These are phyloP conservation scores for Eulemur rufifrons DNA, from an alignment of 2,113 vertebrate genomes.

Conservation along the genomic window DNA sequence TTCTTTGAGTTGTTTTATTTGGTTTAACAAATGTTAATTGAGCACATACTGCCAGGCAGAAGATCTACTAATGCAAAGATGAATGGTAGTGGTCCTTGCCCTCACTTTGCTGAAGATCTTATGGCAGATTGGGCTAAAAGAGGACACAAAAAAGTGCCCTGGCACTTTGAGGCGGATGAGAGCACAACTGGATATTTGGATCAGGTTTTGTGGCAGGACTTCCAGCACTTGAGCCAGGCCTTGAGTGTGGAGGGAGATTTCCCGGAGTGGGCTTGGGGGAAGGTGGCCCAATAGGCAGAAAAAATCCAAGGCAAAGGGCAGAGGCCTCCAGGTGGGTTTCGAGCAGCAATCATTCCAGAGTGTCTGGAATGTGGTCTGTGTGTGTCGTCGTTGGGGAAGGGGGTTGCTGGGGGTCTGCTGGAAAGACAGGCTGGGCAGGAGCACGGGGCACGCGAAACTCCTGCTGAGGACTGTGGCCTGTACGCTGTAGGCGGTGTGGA, in stretches of 20 bases:
- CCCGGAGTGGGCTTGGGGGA: background rate
- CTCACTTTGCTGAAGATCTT: background rate
- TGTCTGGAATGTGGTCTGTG: background rate
- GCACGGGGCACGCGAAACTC: fast-evolving
- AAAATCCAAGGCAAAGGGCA: background rate
- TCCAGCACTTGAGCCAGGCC: background rate
- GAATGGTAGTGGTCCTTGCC: no score
- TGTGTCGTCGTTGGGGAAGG: no score
- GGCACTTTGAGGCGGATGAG: background rate
- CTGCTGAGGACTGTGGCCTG: background rate
- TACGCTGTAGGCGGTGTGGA: background rate
- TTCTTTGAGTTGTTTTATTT: background rate
- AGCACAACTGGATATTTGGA: background rate
- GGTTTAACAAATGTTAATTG: background rate
- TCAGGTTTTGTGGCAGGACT: background rate
- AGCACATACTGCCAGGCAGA: background rate
- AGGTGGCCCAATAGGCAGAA: background rate
- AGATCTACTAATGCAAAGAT: background rate
- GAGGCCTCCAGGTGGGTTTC: background rate
- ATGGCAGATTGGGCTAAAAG: background rate
- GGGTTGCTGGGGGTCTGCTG: background rate
- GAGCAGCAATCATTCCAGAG: background rate
- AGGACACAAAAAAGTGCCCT: background rate
- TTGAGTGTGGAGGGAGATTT: background rate
- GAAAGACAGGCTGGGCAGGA: background rate